Evolutionary conservation across 2,888 invertebrate genomes (phyloP).

Genomic region (Coronaproctus castanopsis): DNA sequence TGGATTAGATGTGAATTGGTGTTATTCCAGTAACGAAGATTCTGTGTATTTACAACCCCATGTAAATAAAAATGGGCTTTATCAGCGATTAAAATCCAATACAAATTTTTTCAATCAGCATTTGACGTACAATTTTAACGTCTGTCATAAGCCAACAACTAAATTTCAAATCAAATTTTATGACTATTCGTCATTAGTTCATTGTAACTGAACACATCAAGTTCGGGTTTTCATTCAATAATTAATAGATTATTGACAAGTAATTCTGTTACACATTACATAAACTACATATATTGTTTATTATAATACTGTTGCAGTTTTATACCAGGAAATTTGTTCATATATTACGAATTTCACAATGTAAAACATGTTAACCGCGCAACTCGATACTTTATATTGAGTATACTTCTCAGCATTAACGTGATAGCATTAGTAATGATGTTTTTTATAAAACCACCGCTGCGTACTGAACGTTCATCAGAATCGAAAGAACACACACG

Average conservation of each 20-base stretch:
- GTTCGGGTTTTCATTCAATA: too few species aligned
- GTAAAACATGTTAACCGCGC: background rate
- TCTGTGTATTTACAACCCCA: background rate
- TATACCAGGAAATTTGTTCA: constrained; percentile 8
- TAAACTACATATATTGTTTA: too few species aligned
- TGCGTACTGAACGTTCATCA: background rate
- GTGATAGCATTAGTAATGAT: constrained; percentile 6
- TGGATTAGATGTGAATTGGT: background rate
- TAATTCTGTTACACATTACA: too few species aligned
- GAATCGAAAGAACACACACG: background rate
- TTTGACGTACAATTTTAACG: too few species aligned
- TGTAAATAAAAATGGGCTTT: background rate
- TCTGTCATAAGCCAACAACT: too few species aligned
- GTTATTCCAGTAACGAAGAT: background rate
- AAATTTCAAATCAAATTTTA: too few species aligned
- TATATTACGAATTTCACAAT: constrained; percentile 8
- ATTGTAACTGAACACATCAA: too few species aligned
- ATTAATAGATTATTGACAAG: too few species aligned
- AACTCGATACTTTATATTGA: constrained; percentile 1
- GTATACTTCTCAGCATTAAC: background rate
- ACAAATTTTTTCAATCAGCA: too few species aligned
- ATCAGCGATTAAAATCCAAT: background rate
- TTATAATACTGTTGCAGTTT: too few species aligned
- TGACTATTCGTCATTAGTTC: too few species aligned
- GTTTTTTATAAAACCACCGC: background rate